A percentile compares a stretch with the other conserved stretches of the same genome.
phyloP scores from a whole-genome alignment of 2,888 invertebrate species.

The Ctena decussata region DNA sequence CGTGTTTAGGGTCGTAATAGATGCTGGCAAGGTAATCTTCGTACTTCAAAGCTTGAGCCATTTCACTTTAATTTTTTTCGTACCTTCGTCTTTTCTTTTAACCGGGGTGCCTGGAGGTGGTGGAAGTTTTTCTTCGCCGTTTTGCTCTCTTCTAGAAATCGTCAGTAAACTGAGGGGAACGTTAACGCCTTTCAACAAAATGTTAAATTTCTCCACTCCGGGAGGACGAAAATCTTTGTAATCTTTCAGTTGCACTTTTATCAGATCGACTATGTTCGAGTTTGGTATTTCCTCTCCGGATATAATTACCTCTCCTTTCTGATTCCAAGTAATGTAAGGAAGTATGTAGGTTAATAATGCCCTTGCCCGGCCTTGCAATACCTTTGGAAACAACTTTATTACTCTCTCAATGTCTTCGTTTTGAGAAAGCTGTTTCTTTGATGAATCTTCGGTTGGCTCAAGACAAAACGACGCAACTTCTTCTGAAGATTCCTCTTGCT shows the following conservation, averaged over 20 bases:
- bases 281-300: not conserved
- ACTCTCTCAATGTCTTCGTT: not conserved
- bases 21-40: conserved; percentile 21
- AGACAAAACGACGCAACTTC: no score
- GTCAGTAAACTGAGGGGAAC: not conserved
- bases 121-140: not conserved
- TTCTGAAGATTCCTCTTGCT: no score
- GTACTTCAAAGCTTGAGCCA: not conserved
- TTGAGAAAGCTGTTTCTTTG: no score
- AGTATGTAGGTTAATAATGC: not conserved
- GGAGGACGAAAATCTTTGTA: conserved; percentile 5
- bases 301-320: conserved; percentile 13
- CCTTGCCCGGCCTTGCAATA: not conserved
- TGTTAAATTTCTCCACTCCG: not conserved
- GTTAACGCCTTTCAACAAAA: not conserved
- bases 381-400: not conserved
- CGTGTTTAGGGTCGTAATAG: conserved; percentile 40
- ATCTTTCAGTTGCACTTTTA: conserved; percentile 10
- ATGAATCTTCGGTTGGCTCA: no score
- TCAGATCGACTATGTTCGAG: conserved; percentile 14
- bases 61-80: not conserved
- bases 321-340: conserved; percentile 8
- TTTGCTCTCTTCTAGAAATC: not conserved
- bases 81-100: not conserved
- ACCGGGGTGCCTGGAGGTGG: conserved; percentile 26